Conservation (phyloP, 2,888 invertebrate species). For the Eristalis tenax region DNA sequence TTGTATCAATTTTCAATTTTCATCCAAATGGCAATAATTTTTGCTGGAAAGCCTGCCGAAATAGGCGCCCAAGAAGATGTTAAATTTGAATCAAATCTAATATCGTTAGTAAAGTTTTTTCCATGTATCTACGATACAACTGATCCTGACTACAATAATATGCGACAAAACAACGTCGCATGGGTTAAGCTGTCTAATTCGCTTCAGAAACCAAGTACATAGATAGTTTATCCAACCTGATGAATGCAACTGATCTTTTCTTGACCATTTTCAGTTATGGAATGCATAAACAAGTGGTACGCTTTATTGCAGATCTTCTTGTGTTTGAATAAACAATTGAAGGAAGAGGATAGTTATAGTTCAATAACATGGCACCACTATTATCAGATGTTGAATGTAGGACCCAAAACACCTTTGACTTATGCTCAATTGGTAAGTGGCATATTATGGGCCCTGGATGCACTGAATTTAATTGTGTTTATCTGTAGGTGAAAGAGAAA, state of each 20-base stretch:
- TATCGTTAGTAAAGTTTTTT: conserved; percentile 1
- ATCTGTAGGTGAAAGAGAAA: neutral
- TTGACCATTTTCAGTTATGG: neutral
- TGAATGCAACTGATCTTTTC: neutral
- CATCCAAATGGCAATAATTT: conserved; percentile 15
- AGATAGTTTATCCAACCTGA: neutral
- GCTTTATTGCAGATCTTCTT: neutral
- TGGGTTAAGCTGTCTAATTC: conserved; percentile 3
- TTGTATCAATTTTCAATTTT: neutral
- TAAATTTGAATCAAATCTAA: conserved; percentile 12
- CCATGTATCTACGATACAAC: conserved; percentile 6
- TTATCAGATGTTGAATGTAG: neutral
- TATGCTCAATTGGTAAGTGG: conserved; percentile 24
- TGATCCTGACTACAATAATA: neutral
- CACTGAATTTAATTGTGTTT: neutral
- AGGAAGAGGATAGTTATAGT: neutral
- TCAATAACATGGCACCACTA: neutral
- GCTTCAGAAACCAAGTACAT: conserved; percentile 7
- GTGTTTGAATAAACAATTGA: neutral
- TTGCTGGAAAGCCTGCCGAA: neutral
- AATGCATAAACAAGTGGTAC: conserved; percentile 3
- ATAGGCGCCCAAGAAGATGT: neutral
- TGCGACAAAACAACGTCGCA: conserved; percentile 12
- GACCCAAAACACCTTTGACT: neutral
- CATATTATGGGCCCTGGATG: too few species aligned